Evolutionary conservation across 2,888 invertebrate species (phyloP).

Genomic region (Limulus polyphemus): DNA sequence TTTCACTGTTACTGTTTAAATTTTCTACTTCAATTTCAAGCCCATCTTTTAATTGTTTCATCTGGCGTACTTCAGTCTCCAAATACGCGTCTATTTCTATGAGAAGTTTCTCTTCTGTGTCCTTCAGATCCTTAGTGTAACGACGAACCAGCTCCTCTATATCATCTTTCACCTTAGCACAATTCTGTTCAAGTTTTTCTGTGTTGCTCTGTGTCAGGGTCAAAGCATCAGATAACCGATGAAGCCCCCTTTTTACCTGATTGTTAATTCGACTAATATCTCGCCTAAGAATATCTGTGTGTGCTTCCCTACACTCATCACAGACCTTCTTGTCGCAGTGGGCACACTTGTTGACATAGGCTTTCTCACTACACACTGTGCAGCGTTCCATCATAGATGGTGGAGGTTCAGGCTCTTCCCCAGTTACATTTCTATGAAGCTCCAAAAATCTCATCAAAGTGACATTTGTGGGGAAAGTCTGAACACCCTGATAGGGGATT

Average conservation of each 20-base stretch:
- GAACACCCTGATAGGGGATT: constrained; percentile 86
- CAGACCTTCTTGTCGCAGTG: constrained; percentile 98
- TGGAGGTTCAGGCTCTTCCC: constrained; percentile 27
- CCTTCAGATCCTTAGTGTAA: constrained; percentile 36
- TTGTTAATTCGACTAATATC: constrained; percentile 64
- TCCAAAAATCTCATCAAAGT: constrained; percentile 89
- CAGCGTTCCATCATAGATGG: constrained; percentile 46
- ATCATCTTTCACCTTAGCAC: constrained; percentile 78
- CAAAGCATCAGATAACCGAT: constrained; percentile 74
- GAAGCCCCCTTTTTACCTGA: constrained; percentile 54
- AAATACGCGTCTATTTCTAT: constrained; percentile 68
- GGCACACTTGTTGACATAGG: constrained; percentile 71
- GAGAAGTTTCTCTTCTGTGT: constrained; percentile 47
- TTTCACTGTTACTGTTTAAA: constrained; percentile 89
- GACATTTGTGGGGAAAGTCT: constrained; percentile 90
- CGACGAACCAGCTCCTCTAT: constrained; percentile 65
- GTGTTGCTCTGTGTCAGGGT: constrained; percentile 67
- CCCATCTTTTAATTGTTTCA: constrained; percentile 79
- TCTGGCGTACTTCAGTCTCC: constrained; percentile 68
- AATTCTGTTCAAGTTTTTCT: constrained; percentile 72
- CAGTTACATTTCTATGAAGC: constrained; percentile 69
- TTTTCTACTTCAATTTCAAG: constrained; percentile 88
- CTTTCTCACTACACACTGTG: constrained; percentile 83
- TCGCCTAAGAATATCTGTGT: constrained; percentile 85
- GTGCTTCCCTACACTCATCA: constrained; percentile 82